phyloP scores from a whole-genome alignment of 1,140 invertebrate genomes.

The Bombus superbus region DNA sequence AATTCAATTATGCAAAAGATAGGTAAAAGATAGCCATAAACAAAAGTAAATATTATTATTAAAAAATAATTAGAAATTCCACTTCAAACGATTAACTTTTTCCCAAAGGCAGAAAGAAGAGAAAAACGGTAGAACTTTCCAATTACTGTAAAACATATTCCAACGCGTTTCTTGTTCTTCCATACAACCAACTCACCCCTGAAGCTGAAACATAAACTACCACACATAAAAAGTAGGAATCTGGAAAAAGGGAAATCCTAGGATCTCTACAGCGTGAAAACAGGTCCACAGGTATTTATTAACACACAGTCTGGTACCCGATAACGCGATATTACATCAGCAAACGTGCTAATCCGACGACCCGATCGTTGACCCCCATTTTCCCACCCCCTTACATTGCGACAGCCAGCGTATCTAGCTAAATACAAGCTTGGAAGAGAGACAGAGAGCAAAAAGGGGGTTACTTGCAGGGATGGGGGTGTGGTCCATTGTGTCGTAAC shows the following conservation, averaged over 20 bases:
- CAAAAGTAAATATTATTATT: too few relatives aligned
- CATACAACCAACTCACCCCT: not conserved
- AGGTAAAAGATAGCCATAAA: too few relatives aligned
- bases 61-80: too few relatives aligned
- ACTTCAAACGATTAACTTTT: not conserved
- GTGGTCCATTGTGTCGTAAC: not conserved
- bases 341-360: not conserved
- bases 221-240: not conserved
- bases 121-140: not conserved
- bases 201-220: not conserved
- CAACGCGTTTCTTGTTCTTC: not conserved
- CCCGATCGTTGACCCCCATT: not conserved
- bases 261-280: not conserved
- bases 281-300: not conserved
- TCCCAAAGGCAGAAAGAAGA: not conserved
- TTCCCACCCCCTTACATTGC: not conserved
- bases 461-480: not conserved
- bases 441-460: not conserved
- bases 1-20: too few relatives aligned
- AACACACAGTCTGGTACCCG: not conserved
- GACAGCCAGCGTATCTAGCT: not conserved
- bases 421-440: not conserved
- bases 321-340: slow-evolving; percentile 1
- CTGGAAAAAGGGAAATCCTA: not conserved
- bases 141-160: not conserved